Conservation (phyloP, 2,888 invertebrate species). For the Apantesis nais region DNA sequence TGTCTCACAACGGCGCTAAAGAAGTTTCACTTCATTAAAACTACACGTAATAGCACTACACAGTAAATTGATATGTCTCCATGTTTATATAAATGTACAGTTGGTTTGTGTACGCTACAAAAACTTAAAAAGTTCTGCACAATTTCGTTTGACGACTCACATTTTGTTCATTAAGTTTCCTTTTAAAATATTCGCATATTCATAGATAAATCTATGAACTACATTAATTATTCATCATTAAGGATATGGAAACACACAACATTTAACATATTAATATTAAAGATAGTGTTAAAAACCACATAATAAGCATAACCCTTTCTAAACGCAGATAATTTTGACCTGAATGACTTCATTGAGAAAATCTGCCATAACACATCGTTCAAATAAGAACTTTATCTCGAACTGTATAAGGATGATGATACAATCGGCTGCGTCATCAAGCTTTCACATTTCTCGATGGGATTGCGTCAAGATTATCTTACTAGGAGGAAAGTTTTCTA, state of each 20-base stretch:
- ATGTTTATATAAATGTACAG: no score
- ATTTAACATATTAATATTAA: constrained; percentile 10
- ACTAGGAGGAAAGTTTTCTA: constrained; percentile 50
- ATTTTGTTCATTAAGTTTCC: no score
- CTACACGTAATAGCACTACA: no score
- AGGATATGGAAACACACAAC: neutral
- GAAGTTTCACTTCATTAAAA: no score
- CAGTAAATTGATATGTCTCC: no score
- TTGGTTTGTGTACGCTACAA: no score
- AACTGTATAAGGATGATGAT: constrained; percentile 21
- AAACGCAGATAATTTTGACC: constrained; percentile 25
- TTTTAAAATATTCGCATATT: neutral
- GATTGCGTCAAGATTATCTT: constrained; percentile 51
- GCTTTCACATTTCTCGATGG: constrained; percentile 48
- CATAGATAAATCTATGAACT: neutral
- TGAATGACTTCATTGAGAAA: constrained; percentile 48
- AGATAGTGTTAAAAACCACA: constrained; percentile 12
- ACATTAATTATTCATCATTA: neutral
- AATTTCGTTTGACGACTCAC: neutral
- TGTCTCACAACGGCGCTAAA: no score
- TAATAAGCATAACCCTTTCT: constrained; percentile 17
- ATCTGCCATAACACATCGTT: constrained; percentile 18
- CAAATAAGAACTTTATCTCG: constrained; percentile 12
- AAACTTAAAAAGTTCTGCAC: no score
- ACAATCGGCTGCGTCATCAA: constrained; percentile 20